Evolutionary conservation across 2,113 vertebrate species (phyloP).

Genomic region (Nyctibius bracteatus): DNA sequence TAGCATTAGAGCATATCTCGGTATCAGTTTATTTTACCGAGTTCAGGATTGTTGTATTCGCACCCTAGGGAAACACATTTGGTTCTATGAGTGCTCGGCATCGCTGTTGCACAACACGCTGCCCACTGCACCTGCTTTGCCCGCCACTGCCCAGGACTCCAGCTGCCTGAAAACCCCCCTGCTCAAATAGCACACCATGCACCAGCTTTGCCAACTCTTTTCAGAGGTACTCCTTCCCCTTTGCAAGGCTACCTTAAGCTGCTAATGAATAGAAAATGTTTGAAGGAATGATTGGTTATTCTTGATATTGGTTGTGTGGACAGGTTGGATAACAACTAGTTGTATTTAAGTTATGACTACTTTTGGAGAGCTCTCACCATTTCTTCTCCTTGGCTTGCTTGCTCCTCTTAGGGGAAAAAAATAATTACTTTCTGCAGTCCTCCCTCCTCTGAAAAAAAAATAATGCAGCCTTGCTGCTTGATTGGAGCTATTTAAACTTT

Average conservation of each 20-base stretch:
- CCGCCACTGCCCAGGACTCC: neutral
- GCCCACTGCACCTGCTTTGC: neutral
- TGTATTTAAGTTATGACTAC: neutral
- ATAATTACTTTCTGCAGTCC: neutral
- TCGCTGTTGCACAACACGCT: neutral
- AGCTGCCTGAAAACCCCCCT: neutral
- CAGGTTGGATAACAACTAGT: neutral
- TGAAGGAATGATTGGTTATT: neutral
- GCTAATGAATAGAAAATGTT: neutral
- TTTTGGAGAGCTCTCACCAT: neutral
- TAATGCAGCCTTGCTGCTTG: neutral
- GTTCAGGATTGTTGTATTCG: neutral
- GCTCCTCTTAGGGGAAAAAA: neutral
- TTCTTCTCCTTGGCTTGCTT: neutral
- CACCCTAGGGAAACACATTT: neutral
- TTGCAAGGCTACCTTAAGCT: neutral
- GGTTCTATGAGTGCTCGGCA: neutral
- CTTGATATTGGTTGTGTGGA: neutral
- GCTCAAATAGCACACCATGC: neutral
- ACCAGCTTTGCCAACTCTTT: neutral
- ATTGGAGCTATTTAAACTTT: neutral
- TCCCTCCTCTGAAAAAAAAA: neutral
- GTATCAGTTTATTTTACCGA: accelerated
- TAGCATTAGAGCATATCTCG: accelerated
- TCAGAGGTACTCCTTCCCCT: neutral